Percentiles rank a stretch among this genome's conserved stretches.
phyloP scores from a whole-genome alignment of 2,113 vertebrate species.

The Protobothrops mucrosquamatus region DNA sequence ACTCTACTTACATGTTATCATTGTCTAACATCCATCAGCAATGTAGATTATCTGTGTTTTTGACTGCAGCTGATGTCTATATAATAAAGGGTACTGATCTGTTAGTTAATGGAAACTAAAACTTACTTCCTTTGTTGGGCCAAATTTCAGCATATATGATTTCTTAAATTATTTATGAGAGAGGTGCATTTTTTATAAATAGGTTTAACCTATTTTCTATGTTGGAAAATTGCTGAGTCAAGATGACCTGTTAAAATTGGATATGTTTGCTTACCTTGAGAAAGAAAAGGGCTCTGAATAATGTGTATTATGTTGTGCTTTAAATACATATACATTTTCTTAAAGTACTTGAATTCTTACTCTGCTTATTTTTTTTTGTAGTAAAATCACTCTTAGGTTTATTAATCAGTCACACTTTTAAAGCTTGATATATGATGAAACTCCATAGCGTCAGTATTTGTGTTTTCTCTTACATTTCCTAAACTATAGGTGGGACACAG shows the following conservation, averaged over 20 bases:
- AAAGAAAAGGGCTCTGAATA: not conserved
- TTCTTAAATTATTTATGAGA: not conserved
- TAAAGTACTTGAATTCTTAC: not conserved
- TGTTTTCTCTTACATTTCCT: not conserved
- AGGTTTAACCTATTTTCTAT: not conserved
- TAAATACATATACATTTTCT: not conserved
- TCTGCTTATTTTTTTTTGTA: not conserved
- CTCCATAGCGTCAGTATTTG: not conserved
- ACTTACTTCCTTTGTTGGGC: not conserved
- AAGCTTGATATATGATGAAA: not conserved
- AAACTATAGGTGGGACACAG: slow-evolving; percentile 87
- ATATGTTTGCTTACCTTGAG: not conserved
- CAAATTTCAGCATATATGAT: not conserved
- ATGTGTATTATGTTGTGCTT: not conserved
- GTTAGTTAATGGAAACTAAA: slow-evolving; percentile 29
- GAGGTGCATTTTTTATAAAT: not conserved
- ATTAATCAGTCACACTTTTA: not conserved
- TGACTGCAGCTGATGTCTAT: not conserved
- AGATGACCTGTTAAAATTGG: not conserved
- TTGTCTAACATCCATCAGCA: slow-evolving; percentile 34
- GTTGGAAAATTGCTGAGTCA: not conserved
- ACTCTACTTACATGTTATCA: slow-evolving; percentile 34
- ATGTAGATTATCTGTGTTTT: not conserved
- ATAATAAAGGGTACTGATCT: slow-evolving; percentile 11
- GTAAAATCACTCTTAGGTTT: not conserved